Evolutionary conservation across 2,113 vertebrate species (phyloP).

Genomic region (Mus spicilegus): DNA sequence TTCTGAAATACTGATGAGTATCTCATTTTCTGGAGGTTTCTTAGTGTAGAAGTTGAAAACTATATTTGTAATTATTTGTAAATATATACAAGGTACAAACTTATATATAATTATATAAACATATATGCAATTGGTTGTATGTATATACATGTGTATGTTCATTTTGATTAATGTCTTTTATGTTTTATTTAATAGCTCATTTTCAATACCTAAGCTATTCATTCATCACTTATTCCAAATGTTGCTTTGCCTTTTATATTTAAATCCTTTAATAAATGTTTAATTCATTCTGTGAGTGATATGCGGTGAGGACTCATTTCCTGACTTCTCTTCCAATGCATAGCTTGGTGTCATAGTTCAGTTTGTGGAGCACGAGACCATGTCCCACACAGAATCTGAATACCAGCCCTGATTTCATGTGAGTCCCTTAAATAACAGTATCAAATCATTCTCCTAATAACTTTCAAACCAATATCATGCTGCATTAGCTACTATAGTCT

Average conservation of each 20-base stretch:
- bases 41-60: slow-evolving; percentile 36
- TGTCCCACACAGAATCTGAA: not conserved
- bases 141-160: not conserved
- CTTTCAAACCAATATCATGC: not conserved
- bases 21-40: not conserved
- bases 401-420: not conserved
- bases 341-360: not conserved
- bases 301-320: not conserved
- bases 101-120: no score
- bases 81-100: not conserved
- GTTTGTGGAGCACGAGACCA: not conserved
- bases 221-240: not conserved
- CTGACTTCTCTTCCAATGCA: no score
- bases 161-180: slow-evolving; percentile 6
- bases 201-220: not conserved
- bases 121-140: not conserved
- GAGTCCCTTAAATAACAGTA: not conserved
- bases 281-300: slow-evolving; percentile 14
- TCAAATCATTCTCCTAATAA: not conserved
- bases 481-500: not conserved
- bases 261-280: slow-evolving; percentile 12
- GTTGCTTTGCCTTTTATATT: slow-evolving; percentile 18
- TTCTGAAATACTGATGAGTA: not conserved
- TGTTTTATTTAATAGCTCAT: slow-evolving; percentile 45
- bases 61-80: not conserved